These are phyloP conservation scores for Gymnarchus niloticus DNA, from an alignment of 2,113 vertebrate genomes.

Conservation along the genomic window DNA sequence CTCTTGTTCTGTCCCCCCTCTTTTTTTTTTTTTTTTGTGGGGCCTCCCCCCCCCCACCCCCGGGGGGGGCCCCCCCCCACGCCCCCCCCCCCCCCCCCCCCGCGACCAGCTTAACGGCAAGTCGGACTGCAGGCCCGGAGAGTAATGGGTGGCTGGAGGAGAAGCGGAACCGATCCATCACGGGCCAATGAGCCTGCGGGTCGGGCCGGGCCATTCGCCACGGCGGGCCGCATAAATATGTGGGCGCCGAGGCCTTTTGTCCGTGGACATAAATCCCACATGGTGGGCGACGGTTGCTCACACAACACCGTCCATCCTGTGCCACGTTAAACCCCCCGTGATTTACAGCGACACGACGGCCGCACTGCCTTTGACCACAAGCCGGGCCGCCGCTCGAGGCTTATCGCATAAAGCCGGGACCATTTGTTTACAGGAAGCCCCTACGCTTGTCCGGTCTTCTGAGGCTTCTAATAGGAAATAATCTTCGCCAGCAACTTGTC, in stretches of 20 bases:
- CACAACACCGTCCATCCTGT: background rate
- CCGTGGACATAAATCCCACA: conserved; percentile 2
- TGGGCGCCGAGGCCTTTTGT: conserved; percentile 13
- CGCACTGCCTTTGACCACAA: background rate
- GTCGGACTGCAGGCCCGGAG: conserved; percentile 42
- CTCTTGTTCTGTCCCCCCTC: no score
- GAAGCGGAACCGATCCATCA: conserved; percentile 26
- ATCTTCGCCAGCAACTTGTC: no score
- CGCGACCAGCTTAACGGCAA: conserved; percentile 47
- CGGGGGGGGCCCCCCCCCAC: background rate
- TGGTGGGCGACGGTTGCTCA: background rate
- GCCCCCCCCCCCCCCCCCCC: conserved; percentile 48
- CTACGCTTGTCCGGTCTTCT: background rate
- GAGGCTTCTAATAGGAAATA: background rate
- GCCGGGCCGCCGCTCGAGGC: background rate
- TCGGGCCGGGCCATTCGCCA: background rate
- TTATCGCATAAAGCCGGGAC: background rate
- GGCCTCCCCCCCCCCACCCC: background rate
- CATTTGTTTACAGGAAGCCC: background rate
- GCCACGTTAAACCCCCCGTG: conserved; percentile 8
- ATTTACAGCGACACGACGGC: conserved; percentile 18
- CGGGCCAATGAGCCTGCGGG: conserved; percentile 12
- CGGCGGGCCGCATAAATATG: conserved; percentile 10
- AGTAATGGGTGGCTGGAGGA: conserved; percentile 42
- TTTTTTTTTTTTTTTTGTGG: no score